Conservation (phyloP, 2,888 invertebrate genomes). For the Epistrophe grossulariae region DNA sequence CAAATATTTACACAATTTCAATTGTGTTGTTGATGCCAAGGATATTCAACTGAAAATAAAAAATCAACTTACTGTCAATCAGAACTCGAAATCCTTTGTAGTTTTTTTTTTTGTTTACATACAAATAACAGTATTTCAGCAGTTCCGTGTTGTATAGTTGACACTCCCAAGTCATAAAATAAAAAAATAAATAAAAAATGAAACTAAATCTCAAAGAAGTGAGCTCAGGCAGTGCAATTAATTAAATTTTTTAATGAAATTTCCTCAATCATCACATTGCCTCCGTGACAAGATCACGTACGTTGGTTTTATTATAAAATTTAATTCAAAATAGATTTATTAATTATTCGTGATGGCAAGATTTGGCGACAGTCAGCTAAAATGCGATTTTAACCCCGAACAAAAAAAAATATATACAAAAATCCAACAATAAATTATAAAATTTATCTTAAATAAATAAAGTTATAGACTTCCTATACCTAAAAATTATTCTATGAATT, state of each 20-base stretch:
- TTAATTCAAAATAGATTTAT: slow-evolving; percentile 59
- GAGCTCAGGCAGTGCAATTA: slow-evolving; percentile 42
- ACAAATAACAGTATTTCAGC: neutral
- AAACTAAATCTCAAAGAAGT: slow-evolving; percentile 36
- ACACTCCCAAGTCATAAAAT: slow-evolving; percentile 9
- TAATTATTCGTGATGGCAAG: neutral
- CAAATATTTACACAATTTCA: slow-evolving; percentile 43
- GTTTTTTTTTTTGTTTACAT: neutral
- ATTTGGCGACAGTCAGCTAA: neutral
- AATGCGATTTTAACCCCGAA: neutral
- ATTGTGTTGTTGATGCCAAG: slow-evolving; percentile 39
- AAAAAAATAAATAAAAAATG: neutral
- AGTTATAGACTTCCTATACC: neutral
- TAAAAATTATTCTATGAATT: neutral
- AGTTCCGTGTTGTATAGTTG: neutral
- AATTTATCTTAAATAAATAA: neutral
- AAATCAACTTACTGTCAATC: slow-evolving; percentile 1
- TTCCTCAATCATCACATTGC: slow-evolving; percentile 29
- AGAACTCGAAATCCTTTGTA: slow-evolving; percentile 32
- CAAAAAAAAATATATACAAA: neutral
- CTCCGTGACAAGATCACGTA: slow-evolving; percentile 60
- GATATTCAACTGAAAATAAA: slow-evolving; percentile 35
- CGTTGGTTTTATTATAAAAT: slow-evolving; percentile 2
- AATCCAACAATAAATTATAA: neutral
- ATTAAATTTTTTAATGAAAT: slow-evolving; percentile 47